Base-by-base conservation (phyloP, 1,140 invertebrate species). In the Bombus sibiricus region DNA sequence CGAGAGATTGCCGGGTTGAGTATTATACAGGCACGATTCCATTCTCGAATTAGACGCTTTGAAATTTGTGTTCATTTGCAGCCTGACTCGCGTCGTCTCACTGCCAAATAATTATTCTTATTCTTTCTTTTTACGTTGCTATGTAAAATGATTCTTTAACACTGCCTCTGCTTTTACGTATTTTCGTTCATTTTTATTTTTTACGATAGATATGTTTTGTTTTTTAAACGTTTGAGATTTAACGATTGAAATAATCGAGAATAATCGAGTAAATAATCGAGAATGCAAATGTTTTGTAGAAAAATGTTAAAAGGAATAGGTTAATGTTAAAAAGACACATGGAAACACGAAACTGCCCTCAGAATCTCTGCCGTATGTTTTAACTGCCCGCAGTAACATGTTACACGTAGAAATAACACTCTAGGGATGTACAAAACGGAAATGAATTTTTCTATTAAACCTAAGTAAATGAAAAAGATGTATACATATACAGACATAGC, bases 371-470 rank as follows among this genome's bases (percentile, higher is more conserved):
- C 41, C 78, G 37, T 79, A 62, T 64, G 25, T 34, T n/a, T 59
- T 66, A 79, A 86, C 75, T 84, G 74, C 66, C 79, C 68, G 69
- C 66, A 28, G 41, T 41, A 59, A 79, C 12, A 69, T 78, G 66
- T 64, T 34, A 80, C 73, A 68, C 83, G 57, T 88, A 87, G 83
- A 83, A 41, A 39, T 88, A 90, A 90, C 75, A 81, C 25, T 57
- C 41, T 90, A 90, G 83, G 87, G 32, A 86, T 90, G 89, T 90
- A 90, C 89, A 90, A 90, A 90, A 78, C 57, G 32, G 78, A 90
- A 88, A 90, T 71, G 64, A 85, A 90, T n/a, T 74, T 82, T 43
- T 86, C 13, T 68, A 39, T 74, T 90, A 89, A 62, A 37, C 66
- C 69, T 90, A 90, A 86, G 85, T 69, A 41, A 86, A 86, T 28